Percentiles rank a stretch among this genome's conserved stretches.
These are phyloP conservation scores for Pteropus rufus DNA, from an alignment of 2,797 vertebrate species.

Conservation along the genomic window DNA sequence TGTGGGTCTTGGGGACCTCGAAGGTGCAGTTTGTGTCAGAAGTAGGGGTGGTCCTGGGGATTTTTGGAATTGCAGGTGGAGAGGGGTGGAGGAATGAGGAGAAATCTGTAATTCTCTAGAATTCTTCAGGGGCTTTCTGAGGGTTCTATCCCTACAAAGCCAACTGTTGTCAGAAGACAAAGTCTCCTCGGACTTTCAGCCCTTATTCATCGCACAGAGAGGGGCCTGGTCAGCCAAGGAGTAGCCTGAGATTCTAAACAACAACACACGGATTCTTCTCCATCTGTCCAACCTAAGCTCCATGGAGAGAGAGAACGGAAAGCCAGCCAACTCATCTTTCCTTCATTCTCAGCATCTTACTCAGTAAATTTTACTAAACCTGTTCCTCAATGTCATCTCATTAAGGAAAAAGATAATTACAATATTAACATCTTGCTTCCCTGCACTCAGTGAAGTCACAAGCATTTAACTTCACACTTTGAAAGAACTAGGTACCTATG, in stretches of 20 bases:
- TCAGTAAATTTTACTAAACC: conserved; percentile 56
- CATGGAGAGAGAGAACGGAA: background rate
- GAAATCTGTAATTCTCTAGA: background rate
- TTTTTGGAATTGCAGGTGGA: background rate
- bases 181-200: background rate
- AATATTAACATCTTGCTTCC: conserved; percentile 75
- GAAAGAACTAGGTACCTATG: conserved; percentile 41
- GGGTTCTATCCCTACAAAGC: background rate
- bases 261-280: background rate
- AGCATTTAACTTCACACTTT: conserved; percentile 62
- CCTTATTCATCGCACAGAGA: background rate
- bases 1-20: background rate
- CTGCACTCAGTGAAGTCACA: conserved; percentile 61
- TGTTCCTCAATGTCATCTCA: conserved; percentile 67
- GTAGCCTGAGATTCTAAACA: background rate
- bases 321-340: conserved; percentile 28
- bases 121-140: background rate
- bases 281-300: background rate
- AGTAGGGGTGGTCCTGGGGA: background rate
- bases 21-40: background rate
- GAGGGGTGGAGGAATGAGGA: rapidly evolving
- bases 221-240: background rate
- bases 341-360: conserved; percentile 75
- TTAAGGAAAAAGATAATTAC: conserved; percentile 76
- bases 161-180: background rate